Evolutionary conservation across 2,888 invertebrate species (phyloP).

Genomic region (Leptura quadrifasciata): DNA sequence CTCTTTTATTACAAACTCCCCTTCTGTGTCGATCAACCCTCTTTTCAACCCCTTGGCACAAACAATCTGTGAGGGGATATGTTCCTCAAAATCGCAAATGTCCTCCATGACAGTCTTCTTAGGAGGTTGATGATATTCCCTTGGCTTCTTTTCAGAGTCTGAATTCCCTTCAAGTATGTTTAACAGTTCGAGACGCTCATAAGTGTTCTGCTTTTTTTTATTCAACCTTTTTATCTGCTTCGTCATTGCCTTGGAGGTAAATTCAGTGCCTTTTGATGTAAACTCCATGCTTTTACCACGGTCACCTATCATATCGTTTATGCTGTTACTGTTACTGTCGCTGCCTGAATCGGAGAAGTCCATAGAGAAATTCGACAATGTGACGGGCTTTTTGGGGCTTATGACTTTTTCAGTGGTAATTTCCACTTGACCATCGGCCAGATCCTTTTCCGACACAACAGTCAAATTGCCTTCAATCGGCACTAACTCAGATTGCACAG

Average conservation of each 20-base stretch:
- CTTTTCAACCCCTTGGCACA: slow-evolving; percentile 53
- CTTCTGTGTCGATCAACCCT: slow-evolving; percentile 28
- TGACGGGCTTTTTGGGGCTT: slow-evolving; percentile 67
- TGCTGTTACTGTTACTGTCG: slow-evolving; percentile 46
- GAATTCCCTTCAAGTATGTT: slow-evolving; percentile 61
- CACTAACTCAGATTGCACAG: slow-evolving; percentile 65
- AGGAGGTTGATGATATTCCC: slow-evolving; percentile 18
- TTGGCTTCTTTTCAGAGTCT: slow-evolving; percentile 48
- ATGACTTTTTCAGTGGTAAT: slow-evolving; percentile 73
- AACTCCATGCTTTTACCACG: slow-evolving; percentile 35
- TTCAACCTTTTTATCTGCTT: slow-evolving; percentile 53
- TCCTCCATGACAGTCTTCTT: slow-evolving; percentile 39
- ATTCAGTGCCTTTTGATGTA: slow-evolving; percentile 53
- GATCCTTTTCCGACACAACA: slow-evolving; percentile 72
- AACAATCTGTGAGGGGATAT: slow-evolving; percentile 65
- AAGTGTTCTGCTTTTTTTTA: slow-evolving; percentile 50
- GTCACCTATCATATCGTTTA: slow-evolving; percentile 36
- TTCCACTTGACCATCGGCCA: slow-evolving; percentile 74
- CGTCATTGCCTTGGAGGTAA: slow-evolving; percentile 55
- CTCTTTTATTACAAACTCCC: slow-evolving; percentile 62
- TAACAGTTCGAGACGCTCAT: slow-evolving; percentile 58
- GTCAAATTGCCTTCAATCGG: slow-evolving; percentile 78
- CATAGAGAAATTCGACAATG: slow-evolving; percentile 69
- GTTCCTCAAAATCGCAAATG: slow-evolving; percentile 65
- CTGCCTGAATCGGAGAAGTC: slow-evolving; percentile 67